Conservation (phyloP, 2,797 vertebrate genomes). For the Petrocephalus schoutedeni region DNA sequence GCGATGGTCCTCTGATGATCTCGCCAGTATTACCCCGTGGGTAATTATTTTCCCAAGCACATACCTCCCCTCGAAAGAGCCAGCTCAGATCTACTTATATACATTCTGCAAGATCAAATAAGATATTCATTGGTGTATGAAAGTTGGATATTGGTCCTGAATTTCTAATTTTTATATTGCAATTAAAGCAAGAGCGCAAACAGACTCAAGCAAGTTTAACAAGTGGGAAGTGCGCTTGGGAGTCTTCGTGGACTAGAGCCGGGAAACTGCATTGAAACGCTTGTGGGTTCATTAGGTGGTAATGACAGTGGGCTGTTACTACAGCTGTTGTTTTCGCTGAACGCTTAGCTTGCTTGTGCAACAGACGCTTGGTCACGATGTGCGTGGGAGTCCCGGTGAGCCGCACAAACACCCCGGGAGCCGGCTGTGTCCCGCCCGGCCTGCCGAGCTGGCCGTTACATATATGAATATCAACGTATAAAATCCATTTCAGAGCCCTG, state of each 20-base stretch:
- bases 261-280: neutral
- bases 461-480: too few species aligned
- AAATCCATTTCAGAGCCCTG: neutral
- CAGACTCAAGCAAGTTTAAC: neutral
- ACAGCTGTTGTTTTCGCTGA: constrained; percentile 13
- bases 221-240: neutral
- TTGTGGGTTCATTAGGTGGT: neutral
- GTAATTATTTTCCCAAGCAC: neutral
- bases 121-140: neutral
- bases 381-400: neutral
- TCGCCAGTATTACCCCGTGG: neutral
- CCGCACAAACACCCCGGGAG: neutral
- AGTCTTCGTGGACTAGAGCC: neutral
- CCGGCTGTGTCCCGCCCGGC: neutral
- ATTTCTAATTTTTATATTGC: neutral
- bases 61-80: neutral
- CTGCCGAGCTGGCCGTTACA: neutral
- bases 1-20: neutral
- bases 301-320: neutral
- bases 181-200: neutral
- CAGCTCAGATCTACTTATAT: neutral
- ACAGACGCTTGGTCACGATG: neutral
- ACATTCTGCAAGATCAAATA: neutral
- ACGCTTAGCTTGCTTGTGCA: neutral
- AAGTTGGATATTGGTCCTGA: neutral